phyloP scores from a whole-genome alignment of 2,797 vertebrate species.

The Leucoraja ocellata region DNA sequence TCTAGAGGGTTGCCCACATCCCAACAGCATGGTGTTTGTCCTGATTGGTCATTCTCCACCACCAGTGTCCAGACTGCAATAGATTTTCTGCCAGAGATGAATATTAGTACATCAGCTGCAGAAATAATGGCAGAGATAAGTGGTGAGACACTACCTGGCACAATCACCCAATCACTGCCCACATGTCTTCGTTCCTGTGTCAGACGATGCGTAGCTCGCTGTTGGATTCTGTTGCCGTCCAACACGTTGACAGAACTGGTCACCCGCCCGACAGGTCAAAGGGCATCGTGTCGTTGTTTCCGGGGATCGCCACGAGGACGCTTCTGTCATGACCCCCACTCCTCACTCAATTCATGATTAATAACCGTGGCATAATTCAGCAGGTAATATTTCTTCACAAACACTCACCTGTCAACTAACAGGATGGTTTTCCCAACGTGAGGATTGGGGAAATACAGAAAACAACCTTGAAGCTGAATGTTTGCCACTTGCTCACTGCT shows the following conservation, averaged over 20 bases:
- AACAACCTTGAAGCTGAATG: neutral
- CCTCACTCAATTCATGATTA: neutral
- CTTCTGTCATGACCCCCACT: neutral
- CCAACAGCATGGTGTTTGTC: too few relatives aligned
- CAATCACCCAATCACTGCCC: neutral
- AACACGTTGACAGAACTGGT: too few relatives aligned
- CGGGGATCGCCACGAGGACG: too few relatives aligned
- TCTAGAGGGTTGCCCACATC: neutral
- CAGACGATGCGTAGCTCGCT: too few relatives aligned
- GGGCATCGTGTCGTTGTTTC: too few relatives aligned
- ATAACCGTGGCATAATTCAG: neutral
- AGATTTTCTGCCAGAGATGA: constrained; percentile 1
- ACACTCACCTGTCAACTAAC: neutral
- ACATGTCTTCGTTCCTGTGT: too few relatives aligned
- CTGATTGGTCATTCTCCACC: neutral
- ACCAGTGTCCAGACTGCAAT: neutral
- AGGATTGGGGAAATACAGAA: neutral
- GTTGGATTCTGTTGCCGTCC: too few relatives aligned
- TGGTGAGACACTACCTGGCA: neutral
- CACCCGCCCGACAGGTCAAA: too few relatives aligned
- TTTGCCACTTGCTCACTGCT: neutral
- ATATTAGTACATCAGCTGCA: constrained; percentile 28
- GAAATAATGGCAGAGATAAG: neutral
- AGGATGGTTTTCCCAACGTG: neutral
- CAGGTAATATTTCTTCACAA: neutral